phyloP scores from a whole-genome alignment of 2,113 vertebrate genomes.

The Okapia johnstoni region DNA sequence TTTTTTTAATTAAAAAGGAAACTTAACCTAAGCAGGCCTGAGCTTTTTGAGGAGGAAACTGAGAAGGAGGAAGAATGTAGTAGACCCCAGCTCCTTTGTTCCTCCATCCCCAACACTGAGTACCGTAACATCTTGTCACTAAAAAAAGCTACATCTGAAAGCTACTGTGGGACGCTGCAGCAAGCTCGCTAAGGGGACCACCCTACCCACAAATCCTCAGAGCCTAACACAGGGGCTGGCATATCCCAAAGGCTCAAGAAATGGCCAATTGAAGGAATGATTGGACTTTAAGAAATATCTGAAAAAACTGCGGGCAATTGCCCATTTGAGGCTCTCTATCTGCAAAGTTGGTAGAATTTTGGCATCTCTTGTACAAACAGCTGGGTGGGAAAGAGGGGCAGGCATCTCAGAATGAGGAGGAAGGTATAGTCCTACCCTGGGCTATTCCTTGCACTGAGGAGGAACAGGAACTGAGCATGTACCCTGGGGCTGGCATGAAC shows the following conservation, averaged over 20 bases:
- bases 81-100: not conserved
- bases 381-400: not conserved
- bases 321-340: not conserved
- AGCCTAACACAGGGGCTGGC: not conserved
- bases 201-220: not conserved
- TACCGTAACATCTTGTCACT: not conserved
- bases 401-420: not conserved
- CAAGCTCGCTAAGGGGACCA: rapidly evolving
- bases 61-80: not conserved
- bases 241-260: not conserved
- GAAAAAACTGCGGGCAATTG: not conserved
- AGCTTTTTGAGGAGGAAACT: not conserved
- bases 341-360: not conserved
- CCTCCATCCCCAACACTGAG: not conserved
- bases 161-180: not conserved
- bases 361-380: not conserved
- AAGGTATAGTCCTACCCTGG: rapidly evolving
- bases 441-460: not conserved
- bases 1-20: not conserved
- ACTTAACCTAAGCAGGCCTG: not conserved
- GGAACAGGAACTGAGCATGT: not conserved
- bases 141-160: not conserved
- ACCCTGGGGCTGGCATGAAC: not conserved
- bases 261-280: not conserved
- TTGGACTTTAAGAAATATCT: not conserved